Evolutionary conservation across 1,140 invertebrate genomes (phyloP), one percentile per base, ranked within the genome.

Genomic region (Plectrocnemia conspersa): DNA sequence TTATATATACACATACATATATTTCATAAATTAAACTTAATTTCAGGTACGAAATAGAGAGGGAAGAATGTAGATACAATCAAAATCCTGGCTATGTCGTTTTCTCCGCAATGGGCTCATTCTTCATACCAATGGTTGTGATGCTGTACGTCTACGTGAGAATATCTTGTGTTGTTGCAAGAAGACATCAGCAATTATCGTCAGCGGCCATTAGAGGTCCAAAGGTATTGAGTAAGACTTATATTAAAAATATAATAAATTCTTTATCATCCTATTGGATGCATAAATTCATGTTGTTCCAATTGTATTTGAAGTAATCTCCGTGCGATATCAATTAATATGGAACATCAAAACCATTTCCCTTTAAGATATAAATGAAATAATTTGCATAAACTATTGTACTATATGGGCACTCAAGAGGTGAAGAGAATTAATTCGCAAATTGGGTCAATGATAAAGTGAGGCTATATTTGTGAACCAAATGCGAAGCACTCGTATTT

Each of bases 71-170:
- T 66, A 75, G 81, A 6, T 89, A 89, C 67, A 89, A 87, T 65
- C 83, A 84, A 64, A 89, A 93, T 66, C 79, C 82, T 33, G 87
- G 86, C 3, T 93, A 93, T 72, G 90, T 93, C 11, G 82, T 95
- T 32, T 95, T 92, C 70, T 94, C 91, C 0, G 86, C 91, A 0
- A 85, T 92, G 77, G 91, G 91, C 0, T 92, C 91, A 0, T 96
- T 95, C 73, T 96, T 93, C 70, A 80, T 95, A 44, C 93, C 93
- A 1, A 83, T 95, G 69, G 75, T 85, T 3, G 88, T 94, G n/a
- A 93, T 96, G 86, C 76, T 93, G 6, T 90, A 93, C 65, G 90
- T 93, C 6, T 95, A 95, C 66, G 79, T 86, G 1, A 83, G 87
- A 63, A 94, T 94, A 69, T 91, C 89, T 4, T 88, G 87, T 64